phyloP scores from a whole-genome alignment of 2,888 invertebrate species.

The Epinotia ramella region DNA sequence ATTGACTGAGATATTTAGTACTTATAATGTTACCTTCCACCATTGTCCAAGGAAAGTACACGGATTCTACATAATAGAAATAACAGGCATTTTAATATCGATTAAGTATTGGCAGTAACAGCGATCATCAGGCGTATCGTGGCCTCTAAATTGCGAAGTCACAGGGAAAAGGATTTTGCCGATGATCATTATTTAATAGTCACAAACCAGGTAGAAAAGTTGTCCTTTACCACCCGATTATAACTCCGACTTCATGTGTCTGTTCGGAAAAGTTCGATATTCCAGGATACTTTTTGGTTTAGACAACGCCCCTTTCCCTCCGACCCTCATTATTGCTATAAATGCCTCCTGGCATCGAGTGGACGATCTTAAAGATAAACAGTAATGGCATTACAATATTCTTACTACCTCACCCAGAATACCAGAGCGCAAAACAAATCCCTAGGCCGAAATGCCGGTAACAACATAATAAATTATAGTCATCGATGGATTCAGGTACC shows the following conservation, averaged over 20 bases:
- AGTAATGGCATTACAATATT: constrained; percentile 43
- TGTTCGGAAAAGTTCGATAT: no score
- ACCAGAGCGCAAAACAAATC: neutral
- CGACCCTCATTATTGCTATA: constrained; percentile 44
- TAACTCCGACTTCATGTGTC: neutral
- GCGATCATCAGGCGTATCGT: constrained; percentile 24
- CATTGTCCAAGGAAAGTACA: neutral
- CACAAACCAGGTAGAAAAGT: neutral
- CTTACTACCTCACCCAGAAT: constrained; percentile 9
- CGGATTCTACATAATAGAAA: neutral
- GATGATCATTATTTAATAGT: neutral
- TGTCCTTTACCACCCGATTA: neutral
- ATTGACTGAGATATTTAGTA: neutral
- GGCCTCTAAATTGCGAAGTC: constrained; percentile 25
- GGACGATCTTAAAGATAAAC: constrained; percentile 38
- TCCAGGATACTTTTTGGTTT: neutral
- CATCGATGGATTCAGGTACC: no score
- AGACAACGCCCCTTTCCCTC: neutral
- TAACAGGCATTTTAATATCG: constrained; percentile 25
- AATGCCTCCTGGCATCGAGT: constrained; percentile 45
- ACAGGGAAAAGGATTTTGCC: constrained; percentile 1
- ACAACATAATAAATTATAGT: no score
- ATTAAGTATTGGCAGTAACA: constrained; percentile 36
- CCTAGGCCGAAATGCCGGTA: neutral
- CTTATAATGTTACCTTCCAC: neutral